Percentiles rank a stretch among this genome's conserved stretches.
Evolutionary conservation across 2,888 invertebrate genomes (phyloP).

Genomic region (Calliopum simillimum): DNA sequence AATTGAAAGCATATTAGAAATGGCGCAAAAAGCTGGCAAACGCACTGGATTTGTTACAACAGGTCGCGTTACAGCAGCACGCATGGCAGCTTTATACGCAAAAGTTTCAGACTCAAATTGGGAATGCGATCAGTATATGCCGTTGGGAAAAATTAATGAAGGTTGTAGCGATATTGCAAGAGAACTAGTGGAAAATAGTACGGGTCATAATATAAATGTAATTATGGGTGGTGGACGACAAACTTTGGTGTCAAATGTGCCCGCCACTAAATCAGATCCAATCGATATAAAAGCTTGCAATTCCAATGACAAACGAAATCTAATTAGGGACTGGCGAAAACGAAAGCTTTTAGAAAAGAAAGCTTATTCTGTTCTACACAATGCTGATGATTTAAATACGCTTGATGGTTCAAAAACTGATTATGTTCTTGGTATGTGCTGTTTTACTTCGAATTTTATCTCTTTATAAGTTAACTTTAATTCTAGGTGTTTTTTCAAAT

Average conservation of each 20-base stretch:
- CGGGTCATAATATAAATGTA: constrained; percentile 71
- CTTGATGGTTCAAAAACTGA: constrained; percentile 75
- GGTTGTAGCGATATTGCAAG: constrained; percentile 84
- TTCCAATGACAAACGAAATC: constrained; percentile 78
- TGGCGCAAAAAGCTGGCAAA: constrained; percentile 79
- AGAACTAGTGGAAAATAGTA: constrained; percentile 81
- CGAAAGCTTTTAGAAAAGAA: constrained; percentile 71
- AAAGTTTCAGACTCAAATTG: constrained; percentile 79
- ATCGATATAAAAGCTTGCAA: constrained; percentile 74
- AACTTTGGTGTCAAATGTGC: constrained; percentile 72
- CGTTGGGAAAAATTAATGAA: constrained; percentile 40
- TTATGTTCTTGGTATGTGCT: constrained; percentile 76
- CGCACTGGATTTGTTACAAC: constrained; percentile 88
- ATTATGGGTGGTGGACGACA: constrained; percentile 87
- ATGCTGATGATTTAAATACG: constrained; percentile 73
- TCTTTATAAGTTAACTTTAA: constrained; percentile 65
- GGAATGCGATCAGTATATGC: constrained; percentile 83
- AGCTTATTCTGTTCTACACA: constrained; percentile 73
- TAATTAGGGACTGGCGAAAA: constrained; percentile 77
- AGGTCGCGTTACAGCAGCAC: constrained; percentile 86
- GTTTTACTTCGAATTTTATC: background rate
- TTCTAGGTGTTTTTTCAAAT: constrained; percentile 75
- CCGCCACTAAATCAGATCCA: constrained; percentile 69
- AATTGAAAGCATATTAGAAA: constrained; percentile 74
- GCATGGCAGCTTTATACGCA: constrained; percentile 81